These are phyloP conservation scores for Drosophila kokeensis DNA, from an alignment of 2,888 invertebrate genomes.

Conservation along the genomic window DNA sequence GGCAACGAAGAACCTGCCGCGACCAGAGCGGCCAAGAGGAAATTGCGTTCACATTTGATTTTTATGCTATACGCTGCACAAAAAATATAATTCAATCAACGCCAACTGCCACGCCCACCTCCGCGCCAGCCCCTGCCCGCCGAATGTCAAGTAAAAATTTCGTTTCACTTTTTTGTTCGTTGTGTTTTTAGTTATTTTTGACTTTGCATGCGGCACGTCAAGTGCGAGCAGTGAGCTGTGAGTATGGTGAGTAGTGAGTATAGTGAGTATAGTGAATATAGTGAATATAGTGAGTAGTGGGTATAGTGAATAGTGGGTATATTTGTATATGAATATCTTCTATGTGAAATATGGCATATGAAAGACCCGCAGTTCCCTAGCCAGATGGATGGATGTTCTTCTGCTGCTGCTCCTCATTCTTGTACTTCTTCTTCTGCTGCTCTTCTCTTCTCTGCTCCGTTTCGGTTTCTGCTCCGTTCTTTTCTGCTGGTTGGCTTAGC, in stretches of 20 bases:
- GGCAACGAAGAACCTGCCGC: neutral
- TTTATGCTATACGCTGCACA: constrained; percentile 75
- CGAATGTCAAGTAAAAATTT: constrained; percentile 33
- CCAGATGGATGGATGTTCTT: constrained; percentile 55
- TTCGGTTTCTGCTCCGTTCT: constrained; percentile 7
- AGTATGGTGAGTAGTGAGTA: constrained; percentile 16
- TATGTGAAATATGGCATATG: constrained; percentile 78
- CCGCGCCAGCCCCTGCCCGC: neutral
- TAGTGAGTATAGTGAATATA: constrained; percentile 26
- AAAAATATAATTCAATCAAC: constrained; percentile 77
- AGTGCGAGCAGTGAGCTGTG: constrained; percentile 33
- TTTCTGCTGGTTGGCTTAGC: constrained; percentile 15
- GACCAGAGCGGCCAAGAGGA: neutral
- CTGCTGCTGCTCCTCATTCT: neutral
- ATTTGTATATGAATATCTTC: constrained; percentile 12
- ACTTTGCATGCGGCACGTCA: constrained; percentile 79
- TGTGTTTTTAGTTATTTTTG: constrained; percentile 65
- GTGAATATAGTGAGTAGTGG: constrained; percentile 7
- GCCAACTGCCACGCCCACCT: constrained; percentile 74
- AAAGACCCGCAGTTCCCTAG: constrained; percentile 29
- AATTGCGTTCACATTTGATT: constrained; percentile 62
- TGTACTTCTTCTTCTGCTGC: constrained; percentile 35
- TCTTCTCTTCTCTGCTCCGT: neutral
- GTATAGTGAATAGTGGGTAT: constrained; percentile 32
- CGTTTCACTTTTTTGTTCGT: constrained; percentile 15